Conservation (phyloP, 1,140 invertebrate genomes). For the Magallana ariakensis region DNA sequence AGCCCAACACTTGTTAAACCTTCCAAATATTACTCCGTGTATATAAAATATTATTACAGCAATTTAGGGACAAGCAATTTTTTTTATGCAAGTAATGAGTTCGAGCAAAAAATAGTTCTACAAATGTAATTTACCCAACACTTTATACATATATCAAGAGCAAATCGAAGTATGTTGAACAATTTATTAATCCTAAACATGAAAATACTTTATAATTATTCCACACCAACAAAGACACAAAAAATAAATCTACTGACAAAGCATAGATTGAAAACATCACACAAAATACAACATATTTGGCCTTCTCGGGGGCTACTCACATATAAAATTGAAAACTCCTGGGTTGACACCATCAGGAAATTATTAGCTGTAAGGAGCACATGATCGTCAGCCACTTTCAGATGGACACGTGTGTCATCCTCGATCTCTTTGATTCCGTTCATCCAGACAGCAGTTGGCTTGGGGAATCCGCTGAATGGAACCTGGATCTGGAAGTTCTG, state of each 20-base stretch:
- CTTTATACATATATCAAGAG: too few species aligned
- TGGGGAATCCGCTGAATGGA: conserved; percentile 96
- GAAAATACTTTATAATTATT: too few species aligned
- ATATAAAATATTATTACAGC: too few species aligned
- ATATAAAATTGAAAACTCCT: too few species aligned
- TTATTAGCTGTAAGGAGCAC: conserved; percentile 96
- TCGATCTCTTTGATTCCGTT: conserved; percentile 90
- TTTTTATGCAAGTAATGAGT: background rate
- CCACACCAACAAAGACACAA: too few species aligned
- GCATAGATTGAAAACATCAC: too few species aligned
- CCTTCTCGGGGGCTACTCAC: too few species aligned
- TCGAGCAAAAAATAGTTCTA: background rate
- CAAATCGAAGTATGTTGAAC: too few species aligned
- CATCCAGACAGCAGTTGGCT: conserved; percentile 95
- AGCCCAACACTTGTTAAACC: conserved; percentile 43
- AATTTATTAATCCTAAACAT: too few species aligned
- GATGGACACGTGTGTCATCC: conserved; percentile 79
- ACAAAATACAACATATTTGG: too few species aligned
- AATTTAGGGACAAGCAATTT: background rate
- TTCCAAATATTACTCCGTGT: background rate
- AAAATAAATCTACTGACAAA: too few species aligned
- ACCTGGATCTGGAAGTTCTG: conserved; percentile 98
- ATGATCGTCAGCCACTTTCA: conserved; percentile 88
- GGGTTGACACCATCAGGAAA: too few species aligned
- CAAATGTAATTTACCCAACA: conserved; percentile 83